Evolutionary conservation across 1,140 invertebrate species (phyloP), one percentile per base, ranked within the genome.

Genomic region (Chrysopa pallens): DNA sequence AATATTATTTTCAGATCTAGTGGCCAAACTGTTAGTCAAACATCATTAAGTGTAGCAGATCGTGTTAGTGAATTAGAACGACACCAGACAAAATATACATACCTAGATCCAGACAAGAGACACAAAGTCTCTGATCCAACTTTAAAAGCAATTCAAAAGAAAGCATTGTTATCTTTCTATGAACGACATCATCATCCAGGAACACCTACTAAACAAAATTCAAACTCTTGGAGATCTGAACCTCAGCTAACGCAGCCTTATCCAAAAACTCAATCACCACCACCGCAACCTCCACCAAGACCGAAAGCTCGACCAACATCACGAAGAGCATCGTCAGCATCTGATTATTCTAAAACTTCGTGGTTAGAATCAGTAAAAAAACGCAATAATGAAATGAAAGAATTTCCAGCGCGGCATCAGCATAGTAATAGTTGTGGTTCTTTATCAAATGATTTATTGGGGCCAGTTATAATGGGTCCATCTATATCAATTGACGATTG

Each of bases 141-240:
- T 0, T 55, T 90, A 1, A 90, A 89, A 59, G 83, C 81, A 0
- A 80, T 88, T 28, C 85, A 89, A 52, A 87, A 90, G 58, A 84
- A 88, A 53, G 86, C 86, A 0, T 61, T 91, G 2, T 62, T 87
- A 17, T 84, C 82, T 1, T 90, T 84, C 47, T 87, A 88, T 58
- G 84, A 88, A 51, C 67, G 82, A 29, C 82, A 87, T 45, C 57
- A 59, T 35, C 42, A 46, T 51, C 56, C 39, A 39, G 41, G 31
- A 15, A 6, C 17, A 29, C 6, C 9, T 8, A 27, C 44, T 17
- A 39, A 42, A 23, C 54, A 49, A 29, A 55, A 68, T 42, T 66
- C 60, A n/a, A 65, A 61, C 13, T 55, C 63, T 3, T 76, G 73
- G 73, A 58, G 70, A 40, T 76, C 74, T 0, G 73, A 76, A 47